A percentile compares a stretch with the other conserved stretches of the same genome.
Conservation (phyloP, 1,140 invertebrate genomes). For the Whitmania pigra region DNA sequence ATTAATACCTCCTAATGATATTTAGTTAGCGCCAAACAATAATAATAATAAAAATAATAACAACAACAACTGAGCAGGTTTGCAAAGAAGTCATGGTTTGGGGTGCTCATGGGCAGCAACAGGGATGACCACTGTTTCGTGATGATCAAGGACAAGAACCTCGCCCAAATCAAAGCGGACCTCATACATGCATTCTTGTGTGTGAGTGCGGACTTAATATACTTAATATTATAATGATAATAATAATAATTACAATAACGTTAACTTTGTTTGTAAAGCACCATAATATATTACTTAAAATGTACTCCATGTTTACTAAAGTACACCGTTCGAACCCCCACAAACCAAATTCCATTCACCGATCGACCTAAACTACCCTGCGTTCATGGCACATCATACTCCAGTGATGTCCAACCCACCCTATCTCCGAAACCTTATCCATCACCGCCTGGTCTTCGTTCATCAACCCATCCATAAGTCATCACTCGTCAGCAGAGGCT, state of each 20-base stretch:
- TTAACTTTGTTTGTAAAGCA: not conserved
- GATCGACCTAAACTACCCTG: too few species aligned
- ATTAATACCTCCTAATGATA: not conserved
- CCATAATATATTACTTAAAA: too few species aligned
- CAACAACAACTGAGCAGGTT: slow-evolving; percentile 32
- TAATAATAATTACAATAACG: not conserved
- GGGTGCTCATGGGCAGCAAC: slow-evolving; percentile 84
- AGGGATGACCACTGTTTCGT: slow-evolving; percentile 91
- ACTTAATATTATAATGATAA: not conserved
- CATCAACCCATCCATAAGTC: too few species aligned
- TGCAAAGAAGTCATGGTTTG: slow-evolving; percentile 71
- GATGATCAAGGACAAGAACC: slow-evolving; percentile 80
- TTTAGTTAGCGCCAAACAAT: not conserved
- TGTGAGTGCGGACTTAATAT: slow-evolving; percentile 44
- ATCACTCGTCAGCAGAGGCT: too few species aligned
- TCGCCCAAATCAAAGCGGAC: slow-evolving; percentile 92
- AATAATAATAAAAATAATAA: not conserved
- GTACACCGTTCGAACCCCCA: too few species aligned
- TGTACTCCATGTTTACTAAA: too few species aligned
- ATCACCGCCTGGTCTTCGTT: too few species aligned
- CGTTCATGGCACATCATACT: too few species aligned
- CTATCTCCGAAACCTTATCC: too few species aligned
- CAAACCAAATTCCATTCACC: too few species aligned
- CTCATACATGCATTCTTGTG: slow-evolving; percentile 95
- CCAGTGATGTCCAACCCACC: too few species aligned